Conservation (phyloP, 1,140 invertebrate genomes). For the Heliothis virescens region DNA sequence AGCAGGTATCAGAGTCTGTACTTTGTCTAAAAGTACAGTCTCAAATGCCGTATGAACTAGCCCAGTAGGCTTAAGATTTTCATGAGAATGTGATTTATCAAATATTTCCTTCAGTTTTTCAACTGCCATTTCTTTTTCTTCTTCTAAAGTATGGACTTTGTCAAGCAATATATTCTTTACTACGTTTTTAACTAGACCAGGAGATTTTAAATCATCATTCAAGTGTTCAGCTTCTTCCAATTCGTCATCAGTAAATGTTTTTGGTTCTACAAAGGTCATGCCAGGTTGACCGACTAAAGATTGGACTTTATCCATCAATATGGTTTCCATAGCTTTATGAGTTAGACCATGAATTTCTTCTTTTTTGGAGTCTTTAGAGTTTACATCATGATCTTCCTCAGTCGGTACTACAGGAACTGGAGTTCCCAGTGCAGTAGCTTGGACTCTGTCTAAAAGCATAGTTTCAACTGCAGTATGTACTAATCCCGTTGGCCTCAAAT, state of each 20-base stretch:
- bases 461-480: constrained; percentile 69
- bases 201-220: constrained; percentile 43
- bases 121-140: constrained; percentile 2
- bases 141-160: constrained; percentile 25
- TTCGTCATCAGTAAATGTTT: constrained; percentile 24
- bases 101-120: constrained; percentile 28
- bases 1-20: constrained; percentile 43
- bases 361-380: neutral
- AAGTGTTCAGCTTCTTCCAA: constrained; percentile 4
- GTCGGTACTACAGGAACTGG: neutral
- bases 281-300: constrained; percentile 30
- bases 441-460: constrained; percentile 76
- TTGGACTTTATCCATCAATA: constrained; percentile 51
- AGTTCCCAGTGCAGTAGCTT: constrained; percentile 39
- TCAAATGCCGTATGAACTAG: constrained; percentile 47
- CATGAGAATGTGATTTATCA: constrained; percentile 12
- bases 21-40: constrained; percentile 50
- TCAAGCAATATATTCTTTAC: constrained; percentile 65
- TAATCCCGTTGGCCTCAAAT: constrained; percentile 42
- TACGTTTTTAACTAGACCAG: constrained; percentile 63
- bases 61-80: constrained; percentile 18
- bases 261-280: constrained; percentile 32
- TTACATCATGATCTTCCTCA: neutral
- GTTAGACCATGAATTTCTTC: constrained; percentile 36
- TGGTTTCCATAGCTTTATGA: constrained; percentile 51